Evolutionary conservation across 1,140 invertebrate species (phyloP).

Genomic region (Triops cancriformis): DNA sequence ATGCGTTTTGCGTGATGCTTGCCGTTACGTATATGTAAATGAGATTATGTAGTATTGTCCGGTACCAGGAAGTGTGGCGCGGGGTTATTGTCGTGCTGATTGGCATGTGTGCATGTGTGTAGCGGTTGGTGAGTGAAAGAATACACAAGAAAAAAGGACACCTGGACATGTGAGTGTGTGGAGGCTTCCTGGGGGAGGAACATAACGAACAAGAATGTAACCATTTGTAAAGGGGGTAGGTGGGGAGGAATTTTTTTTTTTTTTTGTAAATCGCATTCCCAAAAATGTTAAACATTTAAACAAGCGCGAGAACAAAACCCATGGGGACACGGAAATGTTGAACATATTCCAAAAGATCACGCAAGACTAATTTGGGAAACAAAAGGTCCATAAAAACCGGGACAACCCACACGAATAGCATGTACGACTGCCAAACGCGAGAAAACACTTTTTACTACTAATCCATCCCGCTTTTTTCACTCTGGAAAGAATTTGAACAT

Average conservation of each 20-base stretch:
- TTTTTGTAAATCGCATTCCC: neutral
- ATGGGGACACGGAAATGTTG: no score
- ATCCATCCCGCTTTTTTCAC: no score
- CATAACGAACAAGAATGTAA: neutral
- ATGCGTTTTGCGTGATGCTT: neutral
- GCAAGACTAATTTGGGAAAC: no score
- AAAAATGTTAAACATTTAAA: neutral
- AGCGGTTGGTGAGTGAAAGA: neutral
- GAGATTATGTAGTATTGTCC: neutral
- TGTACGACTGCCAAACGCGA: no score
- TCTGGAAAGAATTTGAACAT: no score
- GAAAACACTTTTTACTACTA: no score
- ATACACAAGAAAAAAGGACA: neutral
- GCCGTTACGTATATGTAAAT: neutral
- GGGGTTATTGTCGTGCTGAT: neutral
- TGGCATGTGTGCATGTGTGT: slow-evolving; percentile 1
- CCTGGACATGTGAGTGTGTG: neutral
- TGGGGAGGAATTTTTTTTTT: neutral
- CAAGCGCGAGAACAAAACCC: no score
- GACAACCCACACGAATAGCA: no score
- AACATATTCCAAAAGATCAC: no score
- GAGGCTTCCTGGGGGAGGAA: neutral
- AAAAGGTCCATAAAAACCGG: no score
- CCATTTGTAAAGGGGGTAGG: no score
- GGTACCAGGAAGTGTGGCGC: neutral